phyloP scores from a whole-genome alignment of 2,888 invertebrate species.

The Lydus trimaculatus region DNA sequence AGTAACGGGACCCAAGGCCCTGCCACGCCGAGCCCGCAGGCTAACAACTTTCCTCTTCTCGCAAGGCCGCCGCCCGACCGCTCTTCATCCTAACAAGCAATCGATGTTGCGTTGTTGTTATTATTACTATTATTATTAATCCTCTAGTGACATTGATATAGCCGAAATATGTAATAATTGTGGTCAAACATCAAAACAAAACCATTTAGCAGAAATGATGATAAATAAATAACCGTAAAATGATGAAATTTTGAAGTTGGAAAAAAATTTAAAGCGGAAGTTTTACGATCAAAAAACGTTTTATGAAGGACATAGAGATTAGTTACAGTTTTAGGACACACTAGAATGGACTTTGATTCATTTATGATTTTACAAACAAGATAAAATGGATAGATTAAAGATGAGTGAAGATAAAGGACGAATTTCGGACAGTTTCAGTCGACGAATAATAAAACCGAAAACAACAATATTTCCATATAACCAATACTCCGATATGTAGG shows the following conservation, averaged over 20 bases:
- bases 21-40: slow-evolving; percentile 50
- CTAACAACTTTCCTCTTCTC: slow-evolving; percentile 49
- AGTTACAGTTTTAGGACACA: neutral
- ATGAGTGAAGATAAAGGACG: slow-evolving; percentile 2
- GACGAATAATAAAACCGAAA: too few species aligned
- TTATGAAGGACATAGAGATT: neutral
- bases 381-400: neutral
- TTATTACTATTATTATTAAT: slow-evolving; percentile 7
- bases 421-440: neutral
- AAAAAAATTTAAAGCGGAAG: slow-evolving; percentile 1
- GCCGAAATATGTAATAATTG: slow-evolving; percentile 18
- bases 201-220: neutral
- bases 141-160: slow-evolving; percentile 24
- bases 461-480: neutral
- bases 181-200: neutral
- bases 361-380: neutral
- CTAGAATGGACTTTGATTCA: neutral
- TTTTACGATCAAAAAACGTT: neutral
- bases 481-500: neutral
- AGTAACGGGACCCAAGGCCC: slow-evolving; percentile 55
- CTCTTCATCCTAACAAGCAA: slow-evolving; percentile 33
- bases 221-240: slow-evolving; percentile 5
- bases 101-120: slow-evolving; percentile 38
- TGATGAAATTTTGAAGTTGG: too few species aligned
- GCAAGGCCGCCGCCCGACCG: slow-evolving; percentile 49